Base-by-base conservation (phyloP, 2,797 vertebrate species). In the Schizopygopsis pylzovi region DNA sequence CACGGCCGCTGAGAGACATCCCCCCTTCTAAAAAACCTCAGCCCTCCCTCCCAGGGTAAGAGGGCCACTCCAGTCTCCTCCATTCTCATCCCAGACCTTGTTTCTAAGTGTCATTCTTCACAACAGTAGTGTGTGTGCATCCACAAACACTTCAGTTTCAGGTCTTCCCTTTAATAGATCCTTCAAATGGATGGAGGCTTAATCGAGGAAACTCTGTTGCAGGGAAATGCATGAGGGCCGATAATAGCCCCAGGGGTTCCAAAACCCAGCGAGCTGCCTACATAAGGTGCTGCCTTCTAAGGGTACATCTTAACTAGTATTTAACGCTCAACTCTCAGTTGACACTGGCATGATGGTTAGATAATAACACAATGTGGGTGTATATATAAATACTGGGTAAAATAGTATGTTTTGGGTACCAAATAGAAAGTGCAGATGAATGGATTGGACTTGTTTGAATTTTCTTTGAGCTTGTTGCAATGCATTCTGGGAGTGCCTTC, bases 21-120 rank as follows among this genome's bases (percentile, higher is more conserved):
- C 78, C 81, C 81, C 82, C 89, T 81, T 33, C 85, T 86, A 73
- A 76, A 87, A 87, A 86, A 84, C 85, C 86, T 88, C 87, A 87
- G 86, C 85, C 89, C 89, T 87, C 90, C 81, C 83, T 90, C 67
- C 87, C 86, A 87, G 91, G 91, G 91, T 91, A 92, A 92, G 91
- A 91, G 91, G 91, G 91, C 87, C 80, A 85, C 71, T 89, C 86
- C 85, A 88, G 87, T 87, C 85, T 89, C 88, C 84, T 89, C 88
- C 88, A 88, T 89, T 85, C 82, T 89, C 91, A 91, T 90, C 87
- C 79, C 86, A 90, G 88, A 85, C 81, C 81, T 79, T 83, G 85
- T 86, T 84, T 86, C 81, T 63, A 81, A 89, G 83, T 85, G 83
- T 86, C 88, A 89, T 89, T 71, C 72, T 85, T 79, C 85, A 89